These are phyloP conservation scores for Datnioides undecimradiatus DNA, from an alignment of 2,113 vertebrate species.

Conservation along the genomic window DNA sequence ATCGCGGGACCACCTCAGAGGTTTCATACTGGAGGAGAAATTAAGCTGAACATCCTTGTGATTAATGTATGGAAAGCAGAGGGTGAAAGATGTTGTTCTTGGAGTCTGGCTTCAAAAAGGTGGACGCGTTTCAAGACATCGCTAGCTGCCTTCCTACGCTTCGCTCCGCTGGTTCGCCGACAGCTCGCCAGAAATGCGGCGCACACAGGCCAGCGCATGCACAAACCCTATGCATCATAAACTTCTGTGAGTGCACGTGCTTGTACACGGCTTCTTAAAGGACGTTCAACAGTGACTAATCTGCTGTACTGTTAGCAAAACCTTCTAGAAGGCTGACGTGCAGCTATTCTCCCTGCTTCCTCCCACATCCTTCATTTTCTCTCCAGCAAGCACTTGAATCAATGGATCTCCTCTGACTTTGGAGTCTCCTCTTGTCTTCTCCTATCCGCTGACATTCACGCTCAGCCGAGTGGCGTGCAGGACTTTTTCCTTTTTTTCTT, in stretches of 20 bases:
- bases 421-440: constrained; percentile 48
- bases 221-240: neutral
- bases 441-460: constrained; percentile 45
- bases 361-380: constrained; percentile 32
- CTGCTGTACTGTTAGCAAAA: constrained; percentile 40
- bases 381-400: constrained; percentile 52
- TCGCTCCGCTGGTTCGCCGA: constrained; percentile 22
- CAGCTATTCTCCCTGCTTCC: constrained; percentile 18
- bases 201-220: too few relatives aligned
- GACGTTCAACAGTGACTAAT: constrained; percentile 45
- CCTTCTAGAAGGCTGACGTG: constrained; percentile 33
- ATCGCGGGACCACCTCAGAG: constrained; percentile 46
- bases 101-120: constrained; percentile 59
- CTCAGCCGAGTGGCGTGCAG: constrained; percentile 50
- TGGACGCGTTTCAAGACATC: constrained; percentile 53
- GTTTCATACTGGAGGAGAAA: constrained; percentile 56
- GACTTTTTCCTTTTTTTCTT: neutral
- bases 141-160: constrained; percentile 30
- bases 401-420: constrained; percentile 49
- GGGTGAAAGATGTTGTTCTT: constrained; percentile 68
- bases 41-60: constrained; percentile 62
- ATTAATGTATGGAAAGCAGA: constrained; percentile 71
- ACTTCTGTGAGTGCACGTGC: neutral
- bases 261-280: constrained; percentile 12
- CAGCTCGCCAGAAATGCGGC: constrained; percentile 34